Conservation (phyloP, 2,797 vertebrate species). For the Crenuchus spilurus region DNA sequence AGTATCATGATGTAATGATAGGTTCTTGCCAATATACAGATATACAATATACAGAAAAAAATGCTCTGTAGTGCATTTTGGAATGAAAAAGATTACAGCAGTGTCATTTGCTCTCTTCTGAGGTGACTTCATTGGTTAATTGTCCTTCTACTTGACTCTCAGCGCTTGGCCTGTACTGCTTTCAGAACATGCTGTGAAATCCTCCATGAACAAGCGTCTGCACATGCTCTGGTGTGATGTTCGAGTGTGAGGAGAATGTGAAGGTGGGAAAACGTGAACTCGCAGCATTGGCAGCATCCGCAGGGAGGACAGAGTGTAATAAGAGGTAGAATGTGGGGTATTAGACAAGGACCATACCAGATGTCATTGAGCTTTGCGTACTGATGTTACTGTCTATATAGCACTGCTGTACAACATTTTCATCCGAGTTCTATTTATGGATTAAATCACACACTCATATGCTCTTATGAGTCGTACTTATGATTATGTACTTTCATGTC, state of each 20-base stretch:
- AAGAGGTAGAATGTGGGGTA: neutral
- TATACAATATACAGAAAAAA: too few species aligned
- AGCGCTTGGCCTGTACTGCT: neutral
- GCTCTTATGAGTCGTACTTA: too few species aligned
- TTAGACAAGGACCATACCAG: neutral
- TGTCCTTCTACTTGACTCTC: neutral
- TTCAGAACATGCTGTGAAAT: neutral
- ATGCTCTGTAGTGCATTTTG: too few species aligned
- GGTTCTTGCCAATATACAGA: too few species aligned
- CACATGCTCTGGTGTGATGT: neutral
- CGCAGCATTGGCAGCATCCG: neutral
- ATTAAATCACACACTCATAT: too few species aligned
- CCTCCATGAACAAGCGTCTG: neutral
- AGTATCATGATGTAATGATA: too few species aligned
- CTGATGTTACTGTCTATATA: too few species aligned
- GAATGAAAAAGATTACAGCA: too few species aligned
- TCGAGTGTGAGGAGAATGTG: neutral
- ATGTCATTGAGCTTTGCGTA: too few species aligned
- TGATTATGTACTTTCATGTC: too few species aligned
- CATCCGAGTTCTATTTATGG: too few species aligned
- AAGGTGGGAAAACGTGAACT: neutral
- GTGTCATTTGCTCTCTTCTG: neutral
- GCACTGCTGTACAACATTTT: too few species aligned
- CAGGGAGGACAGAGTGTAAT: neutral
- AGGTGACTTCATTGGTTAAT: neutral